Base-by-base conservation (phyloP, 2,113 vertebrate species). In the Hemiprocne comata region DNA sequence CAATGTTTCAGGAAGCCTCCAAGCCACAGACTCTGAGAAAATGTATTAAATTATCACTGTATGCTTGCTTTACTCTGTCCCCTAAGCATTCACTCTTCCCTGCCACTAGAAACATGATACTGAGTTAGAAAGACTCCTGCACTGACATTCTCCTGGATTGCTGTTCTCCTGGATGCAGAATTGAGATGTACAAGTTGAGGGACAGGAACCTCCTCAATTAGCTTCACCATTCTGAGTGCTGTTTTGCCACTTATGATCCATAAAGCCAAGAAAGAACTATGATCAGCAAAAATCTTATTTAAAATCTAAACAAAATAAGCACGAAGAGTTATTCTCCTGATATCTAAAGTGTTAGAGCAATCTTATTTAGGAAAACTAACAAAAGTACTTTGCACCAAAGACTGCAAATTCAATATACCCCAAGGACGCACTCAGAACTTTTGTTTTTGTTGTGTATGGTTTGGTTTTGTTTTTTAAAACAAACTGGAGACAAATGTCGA, bases 71-170 rank as follows among this genome's bases (percentile, higher is more conserved):
- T 87, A 21, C 46, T 70, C 50, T 85, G 54, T 62, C 51, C 53
- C 36, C 54, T 58, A 24, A 40, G 40, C 82, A 66, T 83, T 73
- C 46, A 65, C 29, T 83, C 60, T 54, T 94, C 29, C 46, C 50
- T 76, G 50, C 21, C 6, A 3, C 31, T 26, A 13, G 67, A 79
- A 64, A 36, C n/a, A 60, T 0, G 0, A 73, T 6, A 36, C 46
- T 17, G 34, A 46, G 73, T 24, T 51, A 55, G 69, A 51, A 87
- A 75, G 8, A 28, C 34, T 89, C 57, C 65, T 57, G 34, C 29
- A n/a, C 60, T 51, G 51, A 73, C 42, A 77, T 42, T 42, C 40
- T 42, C 40, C 72, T 3, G 21, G 71, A 72, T 51, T n/a, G 29
- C 4, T 29, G 0, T 42, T 80, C 46, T 34, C 31, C 72, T 3